Evolutionary conservation across 2,113 vertebrate genomes (phyloP).

Genomic region (Circaetus cinerascens): DNA sequence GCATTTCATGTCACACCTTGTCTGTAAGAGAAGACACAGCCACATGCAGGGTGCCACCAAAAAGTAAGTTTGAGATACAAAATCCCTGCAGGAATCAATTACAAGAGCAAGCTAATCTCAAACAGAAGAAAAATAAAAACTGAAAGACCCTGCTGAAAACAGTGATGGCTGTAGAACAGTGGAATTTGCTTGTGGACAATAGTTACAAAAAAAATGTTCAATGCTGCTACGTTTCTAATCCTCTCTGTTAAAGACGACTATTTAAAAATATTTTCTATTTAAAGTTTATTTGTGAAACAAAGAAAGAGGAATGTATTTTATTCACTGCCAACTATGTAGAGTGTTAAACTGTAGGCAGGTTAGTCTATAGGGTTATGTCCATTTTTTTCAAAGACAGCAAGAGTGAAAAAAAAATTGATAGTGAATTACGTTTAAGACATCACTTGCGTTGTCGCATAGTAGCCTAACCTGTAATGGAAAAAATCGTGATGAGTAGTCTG

Average conservation of each 20-base stretch:
- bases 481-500: not conserved
- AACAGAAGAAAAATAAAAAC: not conserved
- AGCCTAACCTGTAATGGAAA: not conserved
- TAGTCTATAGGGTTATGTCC: not conserved
- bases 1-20: too few relatives aligned
- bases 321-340: not conserved
- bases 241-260: not conserved
- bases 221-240: not conserved
- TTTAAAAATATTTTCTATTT: not conserved
- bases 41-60: too few relatives aligned
- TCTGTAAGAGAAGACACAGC: too few relatives aligned
- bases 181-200: not conserved
- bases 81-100: conserved; percentile 11
- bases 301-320: not conserved
- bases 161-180: not conserved
- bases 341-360: not conserved
- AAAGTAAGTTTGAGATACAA: not conserved
- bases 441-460: not conserved
- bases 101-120: not conserved
- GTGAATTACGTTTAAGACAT: not conserved
- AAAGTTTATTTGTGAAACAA: not conserved
- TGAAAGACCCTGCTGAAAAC: not conserved
- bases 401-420: not conserved
- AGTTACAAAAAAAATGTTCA: not conserved
- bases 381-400: not conserved